These are phyloP conservation scores for Peromyscus maniculatus DNA, from an alignment of 2,113 vertebrate genomes.

Conservation along the genomic window DNA sequence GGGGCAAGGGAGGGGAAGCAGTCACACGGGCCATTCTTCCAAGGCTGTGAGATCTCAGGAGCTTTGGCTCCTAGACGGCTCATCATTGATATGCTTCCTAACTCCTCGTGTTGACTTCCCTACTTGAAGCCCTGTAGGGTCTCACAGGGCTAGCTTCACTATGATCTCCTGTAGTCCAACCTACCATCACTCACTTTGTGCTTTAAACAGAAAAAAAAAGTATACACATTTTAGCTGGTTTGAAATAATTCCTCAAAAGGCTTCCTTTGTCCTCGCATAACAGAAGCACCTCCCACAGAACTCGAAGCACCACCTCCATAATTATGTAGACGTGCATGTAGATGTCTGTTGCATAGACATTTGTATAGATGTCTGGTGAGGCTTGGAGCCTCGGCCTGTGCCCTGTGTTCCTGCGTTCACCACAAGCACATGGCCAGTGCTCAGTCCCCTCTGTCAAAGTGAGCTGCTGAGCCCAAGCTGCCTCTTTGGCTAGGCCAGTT, in stretches of 20 bases:
- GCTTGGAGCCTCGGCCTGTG: background rate
- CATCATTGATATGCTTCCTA: background rate
- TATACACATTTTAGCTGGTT: background rate
- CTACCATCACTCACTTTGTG: background rate
- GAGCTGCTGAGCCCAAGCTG: background rate
- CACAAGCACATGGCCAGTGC: background rate
- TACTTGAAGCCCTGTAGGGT: background rate
- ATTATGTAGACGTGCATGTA: fast-evolving
- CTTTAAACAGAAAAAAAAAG: background rate
- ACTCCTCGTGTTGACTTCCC: fast-evolving
- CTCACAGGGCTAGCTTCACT: background rate
- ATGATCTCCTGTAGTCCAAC: background rate
- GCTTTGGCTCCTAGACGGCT: fast-evolving
- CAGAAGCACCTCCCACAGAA: background rate
- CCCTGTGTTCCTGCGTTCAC: background rate
- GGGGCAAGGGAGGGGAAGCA: background rate
- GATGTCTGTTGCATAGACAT: no score
- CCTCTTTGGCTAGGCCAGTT: background rate
- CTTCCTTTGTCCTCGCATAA: background rate
- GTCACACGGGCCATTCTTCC: background rate
- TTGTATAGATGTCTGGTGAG: fast-evolving
- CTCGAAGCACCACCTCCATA: fast-evolving
- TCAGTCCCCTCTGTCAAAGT: fast-evolving
- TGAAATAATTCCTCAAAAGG: background rate
- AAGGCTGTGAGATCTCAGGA: background rate